Evolutionary conservation across 2,113 vertebrate genomes (phyloP).

Genomic region (Alexandromys fortis): DNA sequence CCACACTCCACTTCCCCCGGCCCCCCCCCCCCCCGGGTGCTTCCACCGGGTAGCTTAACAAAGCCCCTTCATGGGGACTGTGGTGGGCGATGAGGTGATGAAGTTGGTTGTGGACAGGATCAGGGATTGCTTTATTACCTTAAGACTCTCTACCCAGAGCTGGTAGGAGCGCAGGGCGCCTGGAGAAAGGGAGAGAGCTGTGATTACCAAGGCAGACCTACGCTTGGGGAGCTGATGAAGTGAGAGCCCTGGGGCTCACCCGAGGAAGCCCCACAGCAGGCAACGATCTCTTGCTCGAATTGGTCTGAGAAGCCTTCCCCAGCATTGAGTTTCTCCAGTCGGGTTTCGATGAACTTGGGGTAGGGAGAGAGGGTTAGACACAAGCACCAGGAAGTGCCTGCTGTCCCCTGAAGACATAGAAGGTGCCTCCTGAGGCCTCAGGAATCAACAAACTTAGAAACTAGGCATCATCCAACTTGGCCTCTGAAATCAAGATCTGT

Average conservation of each 20-base stretch:
- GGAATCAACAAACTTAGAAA: not conserved
- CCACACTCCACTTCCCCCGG: not conserved
- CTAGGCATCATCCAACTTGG: not conserved
- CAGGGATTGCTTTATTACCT: constrained; percentile 83
- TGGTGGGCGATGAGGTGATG: too few relatives aligned
- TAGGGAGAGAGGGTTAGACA: too few relatives aligned
- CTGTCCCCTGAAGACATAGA: not conserved
- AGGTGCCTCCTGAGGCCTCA: not conserved
- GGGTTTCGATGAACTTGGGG: constrained; percentile 90
- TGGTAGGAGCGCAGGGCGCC: constrained; percentile 89
- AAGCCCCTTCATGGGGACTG: not conserved
- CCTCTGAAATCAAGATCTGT: too few relatives aligned
- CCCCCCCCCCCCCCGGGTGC: too few relatives aligned
- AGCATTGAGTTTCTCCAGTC: constrained; percentile 90
- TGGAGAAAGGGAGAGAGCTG: constrained; percentile 53
- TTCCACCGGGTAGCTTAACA: not conserved
- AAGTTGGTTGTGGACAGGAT: not conserved
- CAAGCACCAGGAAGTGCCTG: not conserved
- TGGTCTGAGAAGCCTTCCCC: constrained; percentile 89
- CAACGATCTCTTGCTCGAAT: constrained; percentile 91
- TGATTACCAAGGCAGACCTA: not conserved
- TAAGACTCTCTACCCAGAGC: constrained; percentile 91
- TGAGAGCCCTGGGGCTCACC: constrained; percentile 79
- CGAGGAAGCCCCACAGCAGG: constrained; percentile 82
- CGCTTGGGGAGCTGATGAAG: not conserved